A percentile compares a stretch with the other conserved stretches of the same genome.
Evolutionary conservation across 2,113 vertebrate genomes (phyloP).

Genomic region (Saimiri boliviensis): DNA sequence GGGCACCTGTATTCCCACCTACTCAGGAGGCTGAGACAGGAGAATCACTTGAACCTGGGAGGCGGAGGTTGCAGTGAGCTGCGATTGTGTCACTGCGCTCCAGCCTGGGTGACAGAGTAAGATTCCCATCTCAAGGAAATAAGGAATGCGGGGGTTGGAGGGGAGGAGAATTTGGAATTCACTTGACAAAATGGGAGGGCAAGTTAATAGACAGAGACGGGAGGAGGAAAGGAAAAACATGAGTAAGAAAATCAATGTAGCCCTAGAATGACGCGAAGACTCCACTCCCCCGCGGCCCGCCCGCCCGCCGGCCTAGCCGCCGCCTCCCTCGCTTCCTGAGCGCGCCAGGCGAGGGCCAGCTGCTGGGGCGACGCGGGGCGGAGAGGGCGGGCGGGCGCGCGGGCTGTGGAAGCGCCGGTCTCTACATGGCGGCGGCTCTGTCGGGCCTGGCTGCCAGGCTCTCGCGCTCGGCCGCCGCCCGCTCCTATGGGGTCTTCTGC

Average conservation of each 20-base stretch:
- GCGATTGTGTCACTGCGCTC: too few species aligned
- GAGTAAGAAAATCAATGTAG: not conserved
- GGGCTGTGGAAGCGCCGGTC: conserved; percentile 68
- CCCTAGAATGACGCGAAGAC: conserved; percentile 2
- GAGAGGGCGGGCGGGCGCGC: conserved; percentile 33
- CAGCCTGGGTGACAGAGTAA: too few species aligned
- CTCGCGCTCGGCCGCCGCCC: conserved; percentile 91
- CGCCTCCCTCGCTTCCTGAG: conserved; percentile 31
- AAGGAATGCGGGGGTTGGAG: too few species aligned
- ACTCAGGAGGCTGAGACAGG: too few species aligned
- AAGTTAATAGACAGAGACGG: not conserved
- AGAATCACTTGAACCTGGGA: too few species aligned
- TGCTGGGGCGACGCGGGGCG: conserved; percentile 16
- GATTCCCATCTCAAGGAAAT: too few species aligned
- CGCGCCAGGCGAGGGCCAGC: conserved; percentile 42
- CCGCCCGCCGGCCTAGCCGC: conserved; percentile 38
- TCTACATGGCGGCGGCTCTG: conserved; percentile 90
- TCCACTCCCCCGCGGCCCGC: not conserved
- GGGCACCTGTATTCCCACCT: too few species aligned
- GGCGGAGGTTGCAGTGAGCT: too few species aligned
- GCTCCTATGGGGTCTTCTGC: conserved; percentile 94
- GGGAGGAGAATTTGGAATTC: not conserved
- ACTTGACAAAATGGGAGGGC: not conserved
- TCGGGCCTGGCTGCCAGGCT: conserved; percentile 91
- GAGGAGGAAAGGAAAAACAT: not conserved